These are phyloP conservation scores for Edolisoma coerulescens DNA, from an alignment of 2,113 vertebrate species.

Conservation along the genomic window DNA sequence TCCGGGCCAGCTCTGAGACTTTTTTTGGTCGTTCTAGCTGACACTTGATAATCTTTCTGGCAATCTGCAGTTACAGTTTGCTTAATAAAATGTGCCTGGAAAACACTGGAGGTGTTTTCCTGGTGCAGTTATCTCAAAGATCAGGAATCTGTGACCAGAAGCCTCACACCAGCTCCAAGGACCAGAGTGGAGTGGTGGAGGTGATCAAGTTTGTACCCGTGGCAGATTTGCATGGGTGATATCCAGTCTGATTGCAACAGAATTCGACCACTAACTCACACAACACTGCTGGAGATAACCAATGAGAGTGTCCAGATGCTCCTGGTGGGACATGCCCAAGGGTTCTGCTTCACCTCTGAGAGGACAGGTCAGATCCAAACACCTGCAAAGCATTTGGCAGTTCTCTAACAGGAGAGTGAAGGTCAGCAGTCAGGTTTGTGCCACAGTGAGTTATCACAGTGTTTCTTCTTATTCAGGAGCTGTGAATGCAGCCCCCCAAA, in stretches of 20 bases:
- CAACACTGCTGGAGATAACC: not conserved
- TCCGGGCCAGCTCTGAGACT: not conserved
- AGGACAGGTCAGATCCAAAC: not conserved
- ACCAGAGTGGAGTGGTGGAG: not conserved
- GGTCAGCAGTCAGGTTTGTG: not conserved
- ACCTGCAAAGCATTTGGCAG: not conserved
- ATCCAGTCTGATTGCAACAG: not conserved
- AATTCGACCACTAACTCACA: not conserved
- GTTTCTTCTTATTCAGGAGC: constrained; percentile 29
- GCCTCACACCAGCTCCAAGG: not conserved
- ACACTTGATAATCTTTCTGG: constrained; percentile 48
- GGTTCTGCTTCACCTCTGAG: not conserved
- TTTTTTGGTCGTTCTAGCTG: not conserved
- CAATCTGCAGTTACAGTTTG: constrained; percentile 36
- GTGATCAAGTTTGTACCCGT: not conserved
- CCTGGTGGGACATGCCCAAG: constrained; percentile 52
- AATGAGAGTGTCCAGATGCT: not conserved
- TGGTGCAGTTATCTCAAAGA: not conserved
- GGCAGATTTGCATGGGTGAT: not conserved
- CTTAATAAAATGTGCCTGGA: not conserved
- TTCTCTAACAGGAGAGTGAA: not conserved
- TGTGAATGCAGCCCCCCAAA: not conserved
- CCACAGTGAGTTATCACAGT: not conserved
- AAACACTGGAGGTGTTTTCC: constrained; percentile 15
- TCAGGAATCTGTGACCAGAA: constrained; percentile 25